phyloP scores from a whole-genome alignment of 2,797 vertebrate genomes.

The Paedocypris micromegethes region DNA sequence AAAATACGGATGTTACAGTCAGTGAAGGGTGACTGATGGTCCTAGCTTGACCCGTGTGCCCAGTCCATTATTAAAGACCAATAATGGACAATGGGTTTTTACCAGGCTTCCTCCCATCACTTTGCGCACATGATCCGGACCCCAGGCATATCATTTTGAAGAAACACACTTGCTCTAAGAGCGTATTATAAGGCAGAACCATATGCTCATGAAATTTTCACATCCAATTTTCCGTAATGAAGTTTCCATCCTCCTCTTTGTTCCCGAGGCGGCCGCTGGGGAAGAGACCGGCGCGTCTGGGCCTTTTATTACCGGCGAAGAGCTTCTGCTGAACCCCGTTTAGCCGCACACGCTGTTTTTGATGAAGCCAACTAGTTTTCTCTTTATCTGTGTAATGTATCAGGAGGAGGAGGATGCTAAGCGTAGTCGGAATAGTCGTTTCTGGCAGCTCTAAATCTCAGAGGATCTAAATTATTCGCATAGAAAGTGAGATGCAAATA shows the following conservation, averaged over 20 bases:
- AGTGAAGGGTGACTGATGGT: too few relatives aligned
- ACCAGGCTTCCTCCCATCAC: too few relatives aligned
- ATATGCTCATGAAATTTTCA: neutral
- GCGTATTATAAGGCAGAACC: slow-evolving; percentile 4
- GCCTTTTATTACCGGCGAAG: neutral
- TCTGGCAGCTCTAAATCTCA: too few relatives aligned
- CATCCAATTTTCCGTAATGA: neutral
- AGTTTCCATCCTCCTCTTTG: slow-evolving; percentile 4
- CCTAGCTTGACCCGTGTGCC: too few relatives aligned
- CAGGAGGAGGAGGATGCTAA: neutral
- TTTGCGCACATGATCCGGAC: neutral
- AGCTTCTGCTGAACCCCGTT: neutral
- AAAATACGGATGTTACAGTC: too few relatives aligned
- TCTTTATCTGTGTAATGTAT: too few relatives aligned
- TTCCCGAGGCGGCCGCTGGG: neutral
- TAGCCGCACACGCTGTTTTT: neutral
- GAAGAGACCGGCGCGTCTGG: neutral
- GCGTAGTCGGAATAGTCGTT: too few relatives aligned
- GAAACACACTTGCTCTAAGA: neutral
- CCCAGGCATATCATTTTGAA: neutral
- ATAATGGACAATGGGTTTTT: too few relatives aligned
- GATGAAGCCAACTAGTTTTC: slow-evolving; percentile 4
- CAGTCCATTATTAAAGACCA: too few relatives aligned
- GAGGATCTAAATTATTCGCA: too few relatives aligned
- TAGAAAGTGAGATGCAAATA: too few relatives aligned